A percentile compares a stretch with the other conserved stretches of the same genome.
Conservation (phyloP, 2,113 vertebrate genomes). For the Aix galericulata region DNA sequence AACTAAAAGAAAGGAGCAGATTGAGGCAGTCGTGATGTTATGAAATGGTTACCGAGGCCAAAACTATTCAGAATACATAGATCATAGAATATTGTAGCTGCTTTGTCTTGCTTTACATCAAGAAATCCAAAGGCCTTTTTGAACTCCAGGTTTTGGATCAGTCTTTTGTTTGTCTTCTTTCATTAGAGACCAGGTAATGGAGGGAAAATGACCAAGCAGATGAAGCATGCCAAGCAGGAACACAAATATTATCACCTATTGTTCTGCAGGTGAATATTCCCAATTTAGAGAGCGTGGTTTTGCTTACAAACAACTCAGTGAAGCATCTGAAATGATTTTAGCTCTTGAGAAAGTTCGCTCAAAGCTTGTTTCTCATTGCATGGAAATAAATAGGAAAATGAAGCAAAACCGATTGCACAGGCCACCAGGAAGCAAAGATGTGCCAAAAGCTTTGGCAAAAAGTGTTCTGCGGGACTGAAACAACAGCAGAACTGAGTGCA, state of each 20-base stretch:
- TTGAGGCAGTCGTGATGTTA: background rate
- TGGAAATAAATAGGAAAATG: background rate
- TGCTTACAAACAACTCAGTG: background rate
- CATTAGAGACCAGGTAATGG: background rate
- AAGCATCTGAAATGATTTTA: background rate
- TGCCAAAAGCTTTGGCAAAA: constrained; percentile 20
- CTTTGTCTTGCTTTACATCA: background rate
- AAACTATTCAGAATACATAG: background rate
- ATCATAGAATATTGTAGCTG: background rate
- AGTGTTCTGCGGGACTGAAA: background rate
- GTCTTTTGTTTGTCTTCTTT: background rate
- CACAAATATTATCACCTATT: background rate
- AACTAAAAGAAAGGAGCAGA: background rate
- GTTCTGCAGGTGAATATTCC: background rate
- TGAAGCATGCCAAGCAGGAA: background rate
- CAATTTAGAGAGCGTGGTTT: background rate
- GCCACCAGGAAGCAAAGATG: constrained; percentile 19
- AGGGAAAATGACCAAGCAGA: background rate
- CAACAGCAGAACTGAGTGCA: background rate
- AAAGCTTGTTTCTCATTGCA: background rate
- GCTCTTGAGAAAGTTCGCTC: background rate
- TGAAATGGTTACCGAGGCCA: background rate
- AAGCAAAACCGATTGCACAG: background rate
- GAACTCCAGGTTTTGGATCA: background rate
- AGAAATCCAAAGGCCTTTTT: background rate